Conservation (phyloP, 2,113 vertebrate genomes). For the Hepsetus odoe region DNA sequence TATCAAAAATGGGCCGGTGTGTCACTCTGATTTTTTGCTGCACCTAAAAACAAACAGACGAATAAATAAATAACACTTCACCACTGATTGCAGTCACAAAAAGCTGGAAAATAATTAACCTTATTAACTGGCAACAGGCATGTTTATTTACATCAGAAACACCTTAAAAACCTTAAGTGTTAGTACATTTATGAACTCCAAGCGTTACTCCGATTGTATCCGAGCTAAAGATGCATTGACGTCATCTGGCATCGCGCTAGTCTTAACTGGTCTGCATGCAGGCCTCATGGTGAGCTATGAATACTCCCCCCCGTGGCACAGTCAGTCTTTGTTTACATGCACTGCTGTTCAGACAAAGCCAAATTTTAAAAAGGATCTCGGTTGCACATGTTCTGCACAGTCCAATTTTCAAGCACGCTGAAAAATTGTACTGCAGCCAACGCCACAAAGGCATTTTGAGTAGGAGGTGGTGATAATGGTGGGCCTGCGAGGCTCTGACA, state of each 20-base stretch:
- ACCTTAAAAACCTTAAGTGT: not conserved
- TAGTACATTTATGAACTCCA: not conserved
- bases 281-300: not conserved
- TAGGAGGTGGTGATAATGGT: slow-evolving; percentile 20
- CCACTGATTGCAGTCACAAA: too few relatives aligned
- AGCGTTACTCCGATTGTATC: not conserved
- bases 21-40: too few relatives aligned
- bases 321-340: not conserved
- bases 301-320: not conserved
- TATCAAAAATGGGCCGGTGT: too few relatives aligned
- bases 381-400: not conserved
- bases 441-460: slow-evolving; percentile 10
- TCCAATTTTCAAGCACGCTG: not conserved
- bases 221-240: not conserved
- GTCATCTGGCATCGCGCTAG: not conserved
- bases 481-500: slow-evolving; percentile 20
- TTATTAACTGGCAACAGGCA: too few relatives aligned
- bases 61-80: too few relatives aligned
- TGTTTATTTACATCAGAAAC: not conserved
- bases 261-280: not conserved
- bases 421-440: slow-evolving; percentile 8
- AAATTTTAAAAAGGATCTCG: not conserved
- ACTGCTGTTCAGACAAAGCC: not conserved
- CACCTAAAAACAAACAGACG: too few relatives aligned
- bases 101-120: too few relatives aligned